Percentiles rank a stretch among this genome's conserved stretches.
phyloP scores from a whole-genome alignment of 2,888 invertebrate species.

The Pollenia labialis region DNA sequence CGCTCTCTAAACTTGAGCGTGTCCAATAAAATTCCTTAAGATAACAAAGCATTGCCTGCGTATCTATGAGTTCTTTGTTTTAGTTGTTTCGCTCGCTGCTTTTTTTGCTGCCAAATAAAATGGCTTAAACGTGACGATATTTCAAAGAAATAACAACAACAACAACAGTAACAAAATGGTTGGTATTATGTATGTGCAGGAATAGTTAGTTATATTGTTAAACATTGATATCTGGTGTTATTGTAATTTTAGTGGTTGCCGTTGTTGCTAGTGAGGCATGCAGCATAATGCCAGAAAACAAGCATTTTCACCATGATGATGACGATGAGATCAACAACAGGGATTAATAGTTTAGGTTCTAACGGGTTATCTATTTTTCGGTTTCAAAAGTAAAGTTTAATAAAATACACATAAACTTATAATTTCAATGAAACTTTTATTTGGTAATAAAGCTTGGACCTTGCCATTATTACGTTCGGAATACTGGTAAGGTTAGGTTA shows the following conservation, averaged over 20 bases:
- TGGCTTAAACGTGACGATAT: constrained; percentile 73
- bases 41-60: constrained; percentile 67
- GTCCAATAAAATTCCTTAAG: constrained; percentile 72
- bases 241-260: constrained; percentile 26
- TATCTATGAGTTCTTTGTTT: constrained; percentile 60
- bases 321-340: constrained; percentile 63
- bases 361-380: no score
- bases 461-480: no score
- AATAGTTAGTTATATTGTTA: constrained; percentile 50
- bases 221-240: constrained; percentile 53
- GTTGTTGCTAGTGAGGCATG: constrained; percentile 46
- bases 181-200: constrained; percentile 37
- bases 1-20: constrained; percentile 68
- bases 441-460: no score
- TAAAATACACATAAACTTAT: no score
- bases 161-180: constrained; percentile 42
- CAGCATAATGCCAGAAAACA: constrained; percentile 68
- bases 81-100: constrained; percentile 33
- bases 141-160: constrained; percentile 56
- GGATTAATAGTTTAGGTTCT: constrained; percentile 52
- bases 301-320: constrained; percentile 65
- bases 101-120: constrained; percentile 67
- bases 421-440: no score
- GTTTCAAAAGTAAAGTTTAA: no score
- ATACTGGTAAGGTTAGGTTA: no score